These are phyloP conservation scores for Thymelicus lineola DNA, from an alignment of 2,888 invertebrate genomes.

Conservation along the genomic window DNA sequence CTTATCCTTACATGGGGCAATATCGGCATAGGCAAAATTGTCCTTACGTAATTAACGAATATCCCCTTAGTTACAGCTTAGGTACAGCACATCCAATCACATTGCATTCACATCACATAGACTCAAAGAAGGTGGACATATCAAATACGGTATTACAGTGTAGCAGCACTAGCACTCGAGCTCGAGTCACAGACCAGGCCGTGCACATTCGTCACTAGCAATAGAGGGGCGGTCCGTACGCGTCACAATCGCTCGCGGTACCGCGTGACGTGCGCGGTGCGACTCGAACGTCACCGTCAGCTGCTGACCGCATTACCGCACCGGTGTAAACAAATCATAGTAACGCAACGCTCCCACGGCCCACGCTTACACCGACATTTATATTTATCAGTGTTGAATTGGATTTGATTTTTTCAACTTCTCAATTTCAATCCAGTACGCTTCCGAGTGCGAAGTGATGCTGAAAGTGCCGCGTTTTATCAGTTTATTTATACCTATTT, in stretches of 20 bases:
- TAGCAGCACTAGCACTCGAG: neutral
- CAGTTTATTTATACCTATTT: too few species aligned
- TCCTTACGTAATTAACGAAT: too few species aligned
- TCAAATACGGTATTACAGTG: neutral
- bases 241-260: neutral
- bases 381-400: constrained; percentile 47
- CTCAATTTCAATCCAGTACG: neutral
- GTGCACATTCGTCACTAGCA: constrained; percentile 1
- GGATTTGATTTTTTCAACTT: constrained; percentile 14
- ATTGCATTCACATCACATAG: too few species aligned
- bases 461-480: too few species aligned
- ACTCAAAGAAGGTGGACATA: neutral
- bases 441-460: too few species aligned
- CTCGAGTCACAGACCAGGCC: neutral
- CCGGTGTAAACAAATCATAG: constrained; percentile 81
- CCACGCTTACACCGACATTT: constrained; percentile 45
- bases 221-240: neutral
- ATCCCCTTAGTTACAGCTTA: too few species aligned
- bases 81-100: too few species aligned
- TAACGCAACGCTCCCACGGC: constrained; percentile 77
- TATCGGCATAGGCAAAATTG: too few species aligned
- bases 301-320: constrained; percentile 56
- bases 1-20: too few species aligned
- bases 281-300: constrained; percentile 64
- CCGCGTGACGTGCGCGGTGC: constrained; percentile 48